Conservation (phyloP, 2,888 invertebrate genomes). For the Koerneria pararmatus region DNA sequence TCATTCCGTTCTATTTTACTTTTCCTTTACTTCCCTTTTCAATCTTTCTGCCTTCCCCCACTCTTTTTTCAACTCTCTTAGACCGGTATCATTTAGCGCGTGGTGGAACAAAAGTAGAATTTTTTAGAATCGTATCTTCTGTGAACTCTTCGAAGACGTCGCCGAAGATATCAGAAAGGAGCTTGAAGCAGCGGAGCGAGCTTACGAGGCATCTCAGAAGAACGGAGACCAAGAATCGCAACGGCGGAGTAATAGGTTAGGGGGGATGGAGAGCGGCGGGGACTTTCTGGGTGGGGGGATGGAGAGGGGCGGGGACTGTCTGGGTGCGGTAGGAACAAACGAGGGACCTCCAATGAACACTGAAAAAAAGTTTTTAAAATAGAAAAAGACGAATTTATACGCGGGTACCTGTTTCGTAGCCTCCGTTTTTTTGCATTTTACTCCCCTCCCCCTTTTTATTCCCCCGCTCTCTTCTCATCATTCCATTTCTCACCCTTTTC, state of each 20-base stretch:
- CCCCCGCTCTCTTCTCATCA: too few relatives aligned
- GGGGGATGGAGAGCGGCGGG: constrained; percentile 25
- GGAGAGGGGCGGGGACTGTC: neutral
- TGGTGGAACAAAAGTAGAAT: too few relatives aligned
- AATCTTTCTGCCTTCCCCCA: too few relatives aligned
- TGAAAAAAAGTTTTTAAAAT: neutral
- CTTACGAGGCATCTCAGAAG: constrained; percentile 69
- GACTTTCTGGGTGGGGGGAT: neutral
- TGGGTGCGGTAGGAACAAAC: neutral
- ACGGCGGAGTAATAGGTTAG: constrained; percentile 22
- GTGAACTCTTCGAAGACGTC: constrained; percentile 88
- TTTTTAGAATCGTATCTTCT: constrained; percentile 66
- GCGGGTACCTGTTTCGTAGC: too few relatives aligned
- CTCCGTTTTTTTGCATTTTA: too few relatives aligned
- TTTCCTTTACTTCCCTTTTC: too few relatives aligned
- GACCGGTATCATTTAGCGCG: too few relatives aligned
- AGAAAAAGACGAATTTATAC: neutral
- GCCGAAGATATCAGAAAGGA: constrained; percentile 68
- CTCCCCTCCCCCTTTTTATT: too few relatives aligned
- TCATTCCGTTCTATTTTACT: too few relatives aligned
- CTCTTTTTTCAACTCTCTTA: too few relatives aligned
- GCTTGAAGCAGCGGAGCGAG: constrained; percentile 68
- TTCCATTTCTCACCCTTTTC: too few relatives aligned
- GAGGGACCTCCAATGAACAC: neutral
- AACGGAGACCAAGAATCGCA: constrained; percentile 32